Evolutionary conservation across 1,140 invertebrate genomes (phyloP).

Genomic region (Drosophila mauritiana): DNA sequence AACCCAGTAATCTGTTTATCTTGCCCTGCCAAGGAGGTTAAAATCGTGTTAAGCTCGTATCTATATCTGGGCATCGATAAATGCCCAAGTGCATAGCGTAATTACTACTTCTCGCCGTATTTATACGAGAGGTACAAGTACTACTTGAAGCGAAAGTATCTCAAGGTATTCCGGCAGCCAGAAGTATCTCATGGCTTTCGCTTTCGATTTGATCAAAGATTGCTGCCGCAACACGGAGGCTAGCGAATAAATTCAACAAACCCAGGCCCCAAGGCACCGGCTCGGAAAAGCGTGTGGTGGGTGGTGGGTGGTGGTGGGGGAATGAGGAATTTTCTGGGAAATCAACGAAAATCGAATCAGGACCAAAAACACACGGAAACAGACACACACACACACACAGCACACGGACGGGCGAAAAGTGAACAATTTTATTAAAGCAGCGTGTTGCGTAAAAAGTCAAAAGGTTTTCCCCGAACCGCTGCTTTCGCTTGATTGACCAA

Average conservation of each 20-base stretch:
- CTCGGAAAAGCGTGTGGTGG: neutral
- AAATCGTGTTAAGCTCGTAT: neutral
- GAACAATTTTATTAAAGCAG: constrained; percentile 48
- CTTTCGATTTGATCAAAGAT: constrained; percentile 47
- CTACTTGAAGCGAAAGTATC: constrained; percentile 5
- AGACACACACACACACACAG: neutral
- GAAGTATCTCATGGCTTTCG: constrained; percentile 27
- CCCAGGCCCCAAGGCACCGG: constrained; percentile 12
- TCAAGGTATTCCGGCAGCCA: constrained; percentile 17
- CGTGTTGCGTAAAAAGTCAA: constrained; percentile 34
- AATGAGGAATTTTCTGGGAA: constrained; percentile 32
- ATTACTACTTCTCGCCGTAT: constrained; percentile 10
- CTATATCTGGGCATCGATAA: neutral
- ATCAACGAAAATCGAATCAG: constrained; percentile 50
- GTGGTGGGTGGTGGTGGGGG: neutral
- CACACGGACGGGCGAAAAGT: neutral
- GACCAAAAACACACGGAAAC: constrained; percentile 4
- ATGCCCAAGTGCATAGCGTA: constrained; percentile 2
- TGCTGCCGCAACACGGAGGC: constrained; percentile 32
- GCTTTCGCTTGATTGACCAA: constrained; percentile 26
- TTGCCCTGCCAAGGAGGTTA: neutral
- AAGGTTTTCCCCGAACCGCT: constrained; percentile 19
- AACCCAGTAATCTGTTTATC: neutral
- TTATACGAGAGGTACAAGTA: constrained; percentile 9
- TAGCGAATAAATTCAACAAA: constrained; percentile 37